Percentiles rank a stretch among this genome's conserved stretches.
phyloP scores from a whole-genome alignment of 2,113 vertebrate genomes.

The Pelodiscus sinensis region DNA sequence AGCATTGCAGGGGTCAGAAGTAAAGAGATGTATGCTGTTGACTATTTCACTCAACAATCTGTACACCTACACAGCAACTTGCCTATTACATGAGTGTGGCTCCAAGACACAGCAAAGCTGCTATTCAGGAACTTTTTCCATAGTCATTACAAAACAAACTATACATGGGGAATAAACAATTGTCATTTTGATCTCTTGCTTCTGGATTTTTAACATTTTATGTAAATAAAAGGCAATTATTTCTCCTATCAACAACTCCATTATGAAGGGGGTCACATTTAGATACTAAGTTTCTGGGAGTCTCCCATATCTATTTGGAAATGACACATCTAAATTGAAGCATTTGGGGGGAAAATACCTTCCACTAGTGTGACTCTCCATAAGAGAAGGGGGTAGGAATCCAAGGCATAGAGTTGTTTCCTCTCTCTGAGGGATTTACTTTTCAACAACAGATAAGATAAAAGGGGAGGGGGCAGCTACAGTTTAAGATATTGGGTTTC shows the following conservation, averaged over 20 bases:
- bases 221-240: background rate
- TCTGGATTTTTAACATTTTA: background rate
- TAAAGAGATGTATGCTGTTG: no score
- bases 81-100: background rate
- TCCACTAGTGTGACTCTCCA: background rate
- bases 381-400: background rate
- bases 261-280: background rate
- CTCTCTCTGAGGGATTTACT: fast-evolving
- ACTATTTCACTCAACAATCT: background rate
- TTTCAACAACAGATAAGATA: background rate
- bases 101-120: background rate
- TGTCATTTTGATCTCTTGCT: background rate
- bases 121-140: background rate
- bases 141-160: background rate
- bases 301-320: background rate
- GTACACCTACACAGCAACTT: background rate
- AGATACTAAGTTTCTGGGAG: background rate
- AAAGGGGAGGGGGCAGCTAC: background rate
- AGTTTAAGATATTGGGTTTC: background rate
- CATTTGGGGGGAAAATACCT: background rate
- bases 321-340: background rate
- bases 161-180: background rate
- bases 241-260: background rate
- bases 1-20: fast-evolving
- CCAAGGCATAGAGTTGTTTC: background rate